Conservation (phyloP, 2,113 vertebrate species). For the Hystrix cristata region DNA sequence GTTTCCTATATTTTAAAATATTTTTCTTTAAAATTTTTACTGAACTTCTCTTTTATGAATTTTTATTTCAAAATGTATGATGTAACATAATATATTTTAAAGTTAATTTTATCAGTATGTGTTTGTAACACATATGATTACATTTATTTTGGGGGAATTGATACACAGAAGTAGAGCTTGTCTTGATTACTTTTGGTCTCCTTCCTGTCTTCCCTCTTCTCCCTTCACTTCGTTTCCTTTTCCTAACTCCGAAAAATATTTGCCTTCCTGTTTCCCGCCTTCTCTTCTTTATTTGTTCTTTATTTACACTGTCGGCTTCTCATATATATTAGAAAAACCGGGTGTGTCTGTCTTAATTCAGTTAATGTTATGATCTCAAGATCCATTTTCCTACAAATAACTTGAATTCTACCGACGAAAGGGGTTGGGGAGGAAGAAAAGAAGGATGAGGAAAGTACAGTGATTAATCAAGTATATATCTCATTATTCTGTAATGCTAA, state of each 20-base stretch:
- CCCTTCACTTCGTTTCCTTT: not conserved
- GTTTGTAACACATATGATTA: not conserved
- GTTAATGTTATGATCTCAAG: not conserved
- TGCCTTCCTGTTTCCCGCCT: not conserved
- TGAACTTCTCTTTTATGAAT: not conserved
- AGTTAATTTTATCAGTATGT: not conserved
- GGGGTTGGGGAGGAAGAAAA: not conserved
- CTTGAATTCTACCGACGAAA: not conserved
- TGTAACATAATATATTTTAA: not conserved
- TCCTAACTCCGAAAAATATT: not conserved
- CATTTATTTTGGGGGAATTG: not conserved
- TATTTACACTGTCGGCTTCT: not conserved
- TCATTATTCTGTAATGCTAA: not conserved
- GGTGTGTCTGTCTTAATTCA: not conserved
- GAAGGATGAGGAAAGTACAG: fast-evolving
- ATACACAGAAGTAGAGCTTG: not conserved
- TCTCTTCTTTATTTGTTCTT: not conserved
- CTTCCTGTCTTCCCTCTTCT: not conserved
- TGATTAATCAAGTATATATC: not conserved
- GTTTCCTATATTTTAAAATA: not conserved
- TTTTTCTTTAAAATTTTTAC: not conserved
- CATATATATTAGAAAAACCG: not conserved
- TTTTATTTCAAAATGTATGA: not conserved
- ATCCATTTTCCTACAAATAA: not conserved
- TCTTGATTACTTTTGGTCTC: not conserved